Base-by-base conservation (phyloP, 2,797 vertebrate species). In the Kryptolebias ocellatus region DNA sequence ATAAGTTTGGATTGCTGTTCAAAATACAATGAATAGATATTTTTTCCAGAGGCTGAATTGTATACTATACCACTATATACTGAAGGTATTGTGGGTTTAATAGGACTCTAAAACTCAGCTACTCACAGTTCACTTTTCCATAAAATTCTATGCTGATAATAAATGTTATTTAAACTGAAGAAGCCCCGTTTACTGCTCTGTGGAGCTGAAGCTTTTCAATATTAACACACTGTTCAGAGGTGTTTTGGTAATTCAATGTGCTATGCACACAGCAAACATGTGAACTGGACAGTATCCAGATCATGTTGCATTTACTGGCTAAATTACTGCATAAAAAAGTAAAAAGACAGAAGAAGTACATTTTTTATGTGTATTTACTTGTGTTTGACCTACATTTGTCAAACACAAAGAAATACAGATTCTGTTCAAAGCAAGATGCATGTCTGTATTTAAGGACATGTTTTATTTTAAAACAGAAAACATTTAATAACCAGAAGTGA, bases 401-500 rank as follows among this genome's bases (percentile, higher is more conserved):
- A 3, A 34, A 5, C 5, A 34, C 5, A 34, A 9, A 34, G 31
- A 34, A 34, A 34, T 34, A 7, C 31, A 34, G 5, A 24, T 24
- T 24, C 5, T 7, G 31, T 34, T 9, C 31, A 34, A 34, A 39
- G 37, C 37, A 11, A 39, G 37, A 39, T 39, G 37, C 37, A 10
- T 39, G 37, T 39, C 37, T 39, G 1, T 2, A 39, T 39, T 39
- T 39, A 39, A 10, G 10, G 37, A 10, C 10, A 10, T 34, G 31
- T 34, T 34, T 34, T 34, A 34, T 34, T 34, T 34, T 24, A 24
- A 24, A 24, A 24, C 20, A 24, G n/a, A n/a, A 52, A 76, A 44
- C 60, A 72, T 60, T 53, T 70, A 45, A 39, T 50, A 64, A 60
- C 63, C 63, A 60, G 7, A 18, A 39, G 12, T n/a, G 10, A 62